Evolutionary conservation across 2,888 invertebrate genomes (phyloP).

Genomic region (Tiliacea aurago): DNA sequence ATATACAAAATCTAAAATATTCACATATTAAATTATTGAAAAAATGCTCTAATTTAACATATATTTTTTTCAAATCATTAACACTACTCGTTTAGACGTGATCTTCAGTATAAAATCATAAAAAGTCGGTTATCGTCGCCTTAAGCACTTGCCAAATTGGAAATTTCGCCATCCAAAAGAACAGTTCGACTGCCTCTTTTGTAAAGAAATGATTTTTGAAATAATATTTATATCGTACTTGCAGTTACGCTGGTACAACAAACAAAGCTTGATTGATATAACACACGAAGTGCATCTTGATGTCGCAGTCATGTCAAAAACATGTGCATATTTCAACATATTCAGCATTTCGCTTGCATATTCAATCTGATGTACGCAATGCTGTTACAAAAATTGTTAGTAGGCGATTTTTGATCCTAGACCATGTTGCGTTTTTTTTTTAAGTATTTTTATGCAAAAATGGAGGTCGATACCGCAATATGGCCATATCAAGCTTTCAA

Average conservation of each 20-base stretch:
- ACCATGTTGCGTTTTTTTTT: slow-evolving; percentile 57
- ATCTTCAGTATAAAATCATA: too few relatives aligned
- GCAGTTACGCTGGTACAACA: slow-evolving; percentile 37
- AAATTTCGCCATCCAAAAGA: slow-evolving; percentile 51
- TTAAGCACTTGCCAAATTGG: slow-evolving; percentile 64
- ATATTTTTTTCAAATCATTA: too few relatives aligned
- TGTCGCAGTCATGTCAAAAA: slow-evolving; percentile 63
- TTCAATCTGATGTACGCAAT: slow-evolving; percentile 68
- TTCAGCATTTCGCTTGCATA: slow-evolving; percentile 68
- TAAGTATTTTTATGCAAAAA: slow-evolving; percentile 44
- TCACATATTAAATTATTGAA: too few relatives aligned
- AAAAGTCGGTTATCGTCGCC: too few relatives aligned
- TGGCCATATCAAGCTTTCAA: neutral
- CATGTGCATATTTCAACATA: slow-evolving; percentile 70
- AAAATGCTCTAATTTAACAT: too few relatives aligned
- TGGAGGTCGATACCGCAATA: neutral
- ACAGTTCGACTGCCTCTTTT: slow-evolving; percentile 31
- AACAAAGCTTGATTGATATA: slow-evolving; percentile 56
- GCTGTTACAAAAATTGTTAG: slow-evolving; percentile 67
- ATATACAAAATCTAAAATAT: too few relatives aligned
- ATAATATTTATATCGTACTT: slow-evolving; percentile 12
- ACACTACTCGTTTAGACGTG: too few relatives aligned
- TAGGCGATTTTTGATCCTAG: slow-evolving; percentile 57
- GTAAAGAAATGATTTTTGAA: slow-evolving; percentile 17
- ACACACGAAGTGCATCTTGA: slow-evolving; percentile 63